Evolutionary conservation across 2,113 vertebrate genomes (phyloP), one percentile per base, ranked within the genome.

Genomic region (Cervus canadensis): DNA sequence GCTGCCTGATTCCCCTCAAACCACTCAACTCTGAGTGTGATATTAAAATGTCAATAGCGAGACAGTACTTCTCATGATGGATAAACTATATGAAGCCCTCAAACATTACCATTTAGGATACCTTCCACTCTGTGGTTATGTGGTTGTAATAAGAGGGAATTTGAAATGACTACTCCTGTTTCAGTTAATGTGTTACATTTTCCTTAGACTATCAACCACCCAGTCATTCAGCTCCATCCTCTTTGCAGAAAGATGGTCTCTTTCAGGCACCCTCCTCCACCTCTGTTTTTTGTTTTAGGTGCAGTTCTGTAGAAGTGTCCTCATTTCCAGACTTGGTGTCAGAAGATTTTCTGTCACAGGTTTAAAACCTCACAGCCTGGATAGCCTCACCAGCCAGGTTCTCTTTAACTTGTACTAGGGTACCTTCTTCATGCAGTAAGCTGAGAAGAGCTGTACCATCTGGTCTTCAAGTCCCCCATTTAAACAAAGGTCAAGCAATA

Each of bases 401-500:
- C 82, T 84, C 98, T 97, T 97, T 96, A 96, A 97, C 94, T 94
- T 98, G 97, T 96, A 98, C 98, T 97, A 88, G 97, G 98, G 98
- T 97, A 98, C 97, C 95, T 97, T 93, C 88, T 98, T 98, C 97
- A 96, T 98, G 98, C 98, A 98, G 96, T 98, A 98, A 98, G 97
- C 98, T 98, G 97, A 98, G 94, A 97, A 87, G 97, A 98, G 98
- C 96, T 97, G 91, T 89, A 89, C 95, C 97, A 87, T 97, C 97
- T 97, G 91, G 98, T 98, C 97, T 98, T 97, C 96, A 98, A 98
- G 97, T 98, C 96, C 98, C 97, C 98, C 98, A 97, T 98, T 98
- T 98, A 92, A 95, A 96, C 93, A 96, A 96, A 98, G 84, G 57
- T 98, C 40, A 87, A 43, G 45, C 5, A 28, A 86, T 15, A 83